Conservation (phyloP, 2,113 vertebrate species). For the Chauna torquata region DNA sequence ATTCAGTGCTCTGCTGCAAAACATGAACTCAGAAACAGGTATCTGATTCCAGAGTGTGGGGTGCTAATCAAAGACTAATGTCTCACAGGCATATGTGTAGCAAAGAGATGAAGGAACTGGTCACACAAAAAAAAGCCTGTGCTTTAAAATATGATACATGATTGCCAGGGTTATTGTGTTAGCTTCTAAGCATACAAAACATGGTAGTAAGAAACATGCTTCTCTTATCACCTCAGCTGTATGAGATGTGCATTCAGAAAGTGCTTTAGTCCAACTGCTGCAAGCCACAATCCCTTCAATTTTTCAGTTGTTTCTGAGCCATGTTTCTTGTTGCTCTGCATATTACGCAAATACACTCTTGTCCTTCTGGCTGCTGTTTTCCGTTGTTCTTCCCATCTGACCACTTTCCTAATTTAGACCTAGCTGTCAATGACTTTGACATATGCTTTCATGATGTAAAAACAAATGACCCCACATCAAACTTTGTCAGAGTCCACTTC, state of each 20-base stretch:
- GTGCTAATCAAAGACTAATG: not conserved
- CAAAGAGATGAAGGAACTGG: not conserved
- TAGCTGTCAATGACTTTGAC: not conserved
- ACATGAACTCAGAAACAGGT: not conserved
- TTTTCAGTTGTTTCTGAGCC: not conserved
- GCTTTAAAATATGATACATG: not conserved
- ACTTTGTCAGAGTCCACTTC: not conserved
- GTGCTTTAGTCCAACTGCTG: not conserved
- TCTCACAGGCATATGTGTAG: not conserved
- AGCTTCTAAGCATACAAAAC: not conserved
- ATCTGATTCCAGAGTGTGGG: not conserved
- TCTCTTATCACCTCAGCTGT: not conserved
- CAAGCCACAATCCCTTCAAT: not conserved
- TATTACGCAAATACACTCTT: not conserved
- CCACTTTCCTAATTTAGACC: not conserved
- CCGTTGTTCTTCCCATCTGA: not conserved
- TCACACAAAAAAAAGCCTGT: accelerated
- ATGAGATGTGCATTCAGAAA: not conserved
- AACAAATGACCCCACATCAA: not conserved
- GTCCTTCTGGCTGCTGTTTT: not conserved
- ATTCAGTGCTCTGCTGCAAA: not conserved
- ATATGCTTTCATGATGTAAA: not conserved
- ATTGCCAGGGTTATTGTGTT: not conserved
- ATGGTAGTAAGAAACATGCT: not conserved
- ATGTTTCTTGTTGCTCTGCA: not conserved